Base-by-base conservation (phyloP, 2,888 invertebrate species). In the Fragum sueziense region DNA sequence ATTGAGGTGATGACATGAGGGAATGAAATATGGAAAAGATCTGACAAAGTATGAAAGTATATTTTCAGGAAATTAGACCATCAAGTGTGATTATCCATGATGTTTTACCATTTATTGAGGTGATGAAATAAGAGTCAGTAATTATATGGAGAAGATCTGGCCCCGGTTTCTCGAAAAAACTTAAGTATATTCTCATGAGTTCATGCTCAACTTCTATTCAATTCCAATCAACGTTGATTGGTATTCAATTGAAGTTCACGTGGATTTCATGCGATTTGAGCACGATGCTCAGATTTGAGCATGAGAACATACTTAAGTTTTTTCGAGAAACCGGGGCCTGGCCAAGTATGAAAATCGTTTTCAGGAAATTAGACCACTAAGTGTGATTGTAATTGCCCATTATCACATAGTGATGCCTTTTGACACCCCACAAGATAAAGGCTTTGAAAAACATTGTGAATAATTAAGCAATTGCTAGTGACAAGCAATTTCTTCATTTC, bases 31-130 rank as follows among this genome's bases (percentile, higher is more conserved):
- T 14, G 89, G 87, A 29, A 85, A 86, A 51, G 89, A 89, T 61
- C 76, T 89, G n/a, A 86, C 87, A 22, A 87, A 85, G 73, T 87
- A 79, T 74, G 84, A 82, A 62, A 34, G 59, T 0, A 70, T 82
- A 27, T 67, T 79, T 31, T 65, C 65, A 14, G 25, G 37, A 9
- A 17, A 11, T 9, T 11, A 17, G 11, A 17, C 9, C 17, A 9
- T 17, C 9, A 41, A 17, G 41, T 17, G 11, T 11, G 9, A 9
- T 41, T 41, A 17, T 9, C 41, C 41, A 9, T 41, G 11, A 11
- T 41, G 41, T 41, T 41, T 41, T 41, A 41, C 11, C 52, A 11
- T 6, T n/a, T 22, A 6, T 11, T 52, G 4, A 11, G 41, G 41
- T 11, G 17, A 41, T 41, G 41, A 41, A 41, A 41, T 11, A 41